A percentile compares a stretch with the other conserved stretches of the same genome.
Conservation (phyloP, 2,113 vertebrate genomes). For the Oncorhynchus tshawytscha region DNA sequence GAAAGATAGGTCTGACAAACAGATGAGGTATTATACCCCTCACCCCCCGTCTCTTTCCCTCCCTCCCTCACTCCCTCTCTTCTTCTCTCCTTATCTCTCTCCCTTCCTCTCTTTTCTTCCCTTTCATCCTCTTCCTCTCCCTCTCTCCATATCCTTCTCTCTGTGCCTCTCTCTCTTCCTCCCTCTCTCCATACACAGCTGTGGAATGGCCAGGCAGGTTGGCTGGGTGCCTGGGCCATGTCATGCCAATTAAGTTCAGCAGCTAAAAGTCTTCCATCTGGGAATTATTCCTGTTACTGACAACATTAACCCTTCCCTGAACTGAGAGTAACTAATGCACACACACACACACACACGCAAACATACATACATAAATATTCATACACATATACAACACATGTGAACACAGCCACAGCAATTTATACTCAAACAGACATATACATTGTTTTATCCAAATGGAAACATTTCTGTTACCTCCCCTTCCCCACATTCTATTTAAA, state of each 20-base stretch:
- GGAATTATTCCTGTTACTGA: conserved; percentile 49
- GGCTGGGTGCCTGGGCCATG: conserved; percentile 55
- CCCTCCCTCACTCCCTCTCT: neutral
- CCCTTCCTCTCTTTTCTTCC: neutral
- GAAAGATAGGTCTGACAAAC: neutral
- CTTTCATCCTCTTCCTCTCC: neutral
- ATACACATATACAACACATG: neutral
- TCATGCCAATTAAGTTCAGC: conserved; percentile 68
- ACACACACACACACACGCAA: conserved; percentile 13
- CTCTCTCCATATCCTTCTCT: neutral
- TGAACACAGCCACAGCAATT: neutral
- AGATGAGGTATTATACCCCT: neutral
- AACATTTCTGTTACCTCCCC: conserved; percentile 2
- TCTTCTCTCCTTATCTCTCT: too few relatives aligned
- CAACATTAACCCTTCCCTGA: conserved; percentile 59
- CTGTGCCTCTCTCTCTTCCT: neutral
- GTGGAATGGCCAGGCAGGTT: conserved; percentile 37
- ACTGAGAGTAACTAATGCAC: conserved; percentile 14
- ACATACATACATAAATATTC: conserved; percentile 5
- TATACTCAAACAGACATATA: conserved; percentile 12
- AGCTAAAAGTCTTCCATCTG: conserved; percentile 63
- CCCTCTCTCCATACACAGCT: conserved; percentile 20
- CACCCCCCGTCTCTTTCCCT: neutral
- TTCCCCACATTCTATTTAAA: conserved; percentile 10
- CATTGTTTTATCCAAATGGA: neutral